These are phyloP conservation scores for Tadarida brasiliensis DNA, from an alignment of 2,797 vertebrate species.

Conservation along the genomic window DNA sequence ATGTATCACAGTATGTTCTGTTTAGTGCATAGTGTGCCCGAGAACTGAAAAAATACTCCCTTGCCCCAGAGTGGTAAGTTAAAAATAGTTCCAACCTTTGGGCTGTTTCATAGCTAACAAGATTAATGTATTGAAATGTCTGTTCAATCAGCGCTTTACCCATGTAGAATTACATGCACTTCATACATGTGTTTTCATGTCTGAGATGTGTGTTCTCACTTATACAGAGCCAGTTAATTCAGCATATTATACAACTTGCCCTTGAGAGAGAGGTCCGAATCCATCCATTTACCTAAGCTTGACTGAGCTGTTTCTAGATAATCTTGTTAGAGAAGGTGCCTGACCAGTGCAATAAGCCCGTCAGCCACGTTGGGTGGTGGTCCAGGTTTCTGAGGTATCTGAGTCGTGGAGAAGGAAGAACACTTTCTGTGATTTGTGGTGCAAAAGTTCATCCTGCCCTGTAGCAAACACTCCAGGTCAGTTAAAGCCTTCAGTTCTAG, in stretches of 20 bases:
- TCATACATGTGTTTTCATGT: not conserved
- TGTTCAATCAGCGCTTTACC: not conserved
- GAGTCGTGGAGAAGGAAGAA: not conserved
- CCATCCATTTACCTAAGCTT: not conserved
- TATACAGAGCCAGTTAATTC: not conserved
- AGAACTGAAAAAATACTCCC: not conserved
- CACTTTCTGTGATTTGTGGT: not conserved
- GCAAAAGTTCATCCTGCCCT: not conserved
- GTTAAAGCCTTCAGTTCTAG: too few relatives aligned
- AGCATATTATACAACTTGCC: not conserved
- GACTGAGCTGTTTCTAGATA: not conserved
- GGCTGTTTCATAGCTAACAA: not conserved
- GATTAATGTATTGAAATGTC: not conserved
- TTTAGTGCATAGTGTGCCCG: not conserved
- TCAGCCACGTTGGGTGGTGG: not conserved
- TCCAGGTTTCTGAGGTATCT: not conserved
- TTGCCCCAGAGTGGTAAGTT: not conserved
- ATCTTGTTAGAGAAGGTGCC: not conserved
- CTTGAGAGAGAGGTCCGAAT: not conserved
- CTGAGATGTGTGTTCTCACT: not conserved
- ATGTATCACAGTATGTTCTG: rapidly evolving
- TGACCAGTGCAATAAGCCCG: rapidly evolving
- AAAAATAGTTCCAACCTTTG: not conserved
- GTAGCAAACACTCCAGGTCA: rapidly evolving
- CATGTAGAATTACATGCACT: not conserved